Evolutionary conservation across 1,140 invertebrate genomes (phyloP).

Genomic region (Meteorus sp.): DNA sequence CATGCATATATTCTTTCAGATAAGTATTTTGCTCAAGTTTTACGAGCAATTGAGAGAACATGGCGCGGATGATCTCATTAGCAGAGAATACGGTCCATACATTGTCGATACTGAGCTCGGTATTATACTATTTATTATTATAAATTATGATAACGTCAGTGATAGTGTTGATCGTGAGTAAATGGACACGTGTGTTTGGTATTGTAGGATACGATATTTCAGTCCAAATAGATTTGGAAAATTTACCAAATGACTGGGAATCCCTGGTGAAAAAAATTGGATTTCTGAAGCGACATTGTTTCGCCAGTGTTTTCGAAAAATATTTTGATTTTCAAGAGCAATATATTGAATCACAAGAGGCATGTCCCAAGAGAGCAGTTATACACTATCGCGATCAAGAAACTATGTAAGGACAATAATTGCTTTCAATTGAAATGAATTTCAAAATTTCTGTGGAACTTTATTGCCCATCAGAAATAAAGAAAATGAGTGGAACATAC

Average conservation of each 20-base stretch:
- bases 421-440: not conserved
- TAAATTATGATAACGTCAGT: conserved; percentile 15
- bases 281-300: conserved; percentile 96
- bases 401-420: conserved; percentile 79
- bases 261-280: conserved; percentile 89
- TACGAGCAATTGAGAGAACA: conserved; percentile 98
- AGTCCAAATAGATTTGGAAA: conserved; percentile 89
- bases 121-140: not conserved
- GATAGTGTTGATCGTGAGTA: not conserved
- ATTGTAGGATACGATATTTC: conserved; percentile 88
- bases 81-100: conserved; percentile 85
- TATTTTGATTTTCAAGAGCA: conserved; percentile 98
- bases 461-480: too few species aligned
- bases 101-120: conserved; percentile 69
- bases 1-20: conserved; percentile 61
- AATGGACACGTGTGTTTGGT: conserved; percentile 12
- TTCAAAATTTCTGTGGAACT: too few species aligned
- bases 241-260: conserved; percentile 89
- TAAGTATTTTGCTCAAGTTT: conserved; percentile 98
- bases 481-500: too few species aligned
- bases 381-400: conserved; percentile 99
- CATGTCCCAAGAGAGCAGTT: conserved; percentile 91
- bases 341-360: conserved; percentile 95
- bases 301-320: conserved; percentile 99
- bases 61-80: conserved; percentile 95